Evolutionary conservation across 2,797 vertebrate genomes (phyloP).

Genomic region (Cebuella pygmaea): DNA sequence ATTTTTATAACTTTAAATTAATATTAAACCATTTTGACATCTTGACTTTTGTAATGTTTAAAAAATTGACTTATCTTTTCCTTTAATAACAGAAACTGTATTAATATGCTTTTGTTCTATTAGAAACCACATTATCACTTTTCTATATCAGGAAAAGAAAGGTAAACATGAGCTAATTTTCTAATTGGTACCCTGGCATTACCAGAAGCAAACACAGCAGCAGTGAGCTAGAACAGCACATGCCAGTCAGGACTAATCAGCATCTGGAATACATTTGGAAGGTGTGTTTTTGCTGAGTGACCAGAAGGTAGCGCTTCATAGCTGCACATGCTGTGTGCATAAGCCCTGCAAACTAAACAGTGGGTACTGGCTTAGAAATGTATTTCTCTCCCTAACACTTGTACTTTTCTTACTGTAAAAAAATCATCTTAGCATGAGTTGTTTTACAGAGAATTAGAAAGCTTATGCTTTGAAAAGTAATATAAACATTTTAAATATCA

Average conservation of each 20-base stretch:
- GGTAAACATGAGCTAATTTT: slow-evolving; percentile 84
- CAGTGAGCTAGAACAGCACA: slow-evolving; percentile 76
- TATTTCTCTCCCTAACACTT: background rate
- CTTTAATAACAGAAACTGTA: slow-evolving; percentile 75
- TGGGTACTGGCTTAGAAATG: slow-evolving; percentile 35
- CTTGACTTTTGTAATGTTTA: slow-evolving; percentile 54
- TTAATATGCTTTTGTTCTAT: slow-evolving; percentile 87
- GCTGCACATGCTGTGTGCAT: slow-evolving; percentile 25
- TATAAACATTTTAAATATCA: slow-evolving; percentile 69
- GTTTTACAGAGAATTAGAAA: slow-evolving; percentile 47
- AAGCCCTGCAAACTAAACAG: background rate
- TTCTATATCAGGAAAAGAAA: slow-evolving; percentile 84
- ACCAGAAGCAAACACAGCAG: slow-evolving; percentile 83
- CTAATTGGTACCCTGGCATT: slow-evolving; percentile 81
- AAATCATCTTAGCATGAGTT: slow-evolving; percentile 65
- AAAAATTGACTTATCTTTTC: slow-evolving; percentile 59
- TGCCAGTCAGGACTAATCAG: slow-evolving; percentile 77
- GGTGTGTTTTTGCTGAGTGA: slow-evolving; percentile 28
- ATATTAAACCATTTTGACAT: slow-evolving; percentile 49
- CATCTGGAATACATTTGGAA: slow-evolving; percentile 81
- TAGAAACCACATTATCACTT: slow-evolving; percentile 82
- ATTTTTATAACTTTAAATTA: slow-evolving; percentile 68
- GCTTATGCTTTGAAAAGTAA: slow-evolving; percentile 67
- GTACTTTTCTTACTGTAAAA: background rate
- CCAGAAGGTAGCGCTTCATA: slow-evolving; percentile 90